Conservation (phyloP, 1,140 invertebrate genomes). For the Bactericera cockerelli region DNA sequence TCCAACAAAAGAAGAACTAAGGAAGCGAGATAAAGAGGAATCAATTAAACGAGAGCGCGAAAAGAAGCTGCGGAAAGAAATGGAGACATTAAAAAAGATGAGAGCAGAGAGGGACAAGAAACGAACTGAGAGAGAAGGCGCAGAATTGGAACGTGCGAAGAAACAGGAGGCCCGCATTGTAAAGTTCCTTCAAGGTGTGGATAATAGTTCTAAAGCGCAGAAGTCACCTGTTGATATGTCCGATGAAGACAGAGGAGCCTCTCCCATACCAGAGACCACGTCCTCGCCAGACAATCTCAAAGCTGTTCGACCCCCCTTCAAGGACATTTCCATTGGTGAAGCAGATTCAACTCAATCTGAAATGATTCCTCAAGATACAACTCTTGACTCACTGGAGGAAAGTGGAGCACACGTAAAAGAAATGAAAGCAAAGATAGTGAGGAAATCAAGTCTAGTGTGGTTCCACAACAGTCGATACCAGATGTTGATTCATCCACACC, state of each 20-base stretch:
- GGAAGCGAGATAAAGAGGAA: neutral
- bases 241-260: neutral
- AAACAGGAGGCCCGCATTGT: neutral
- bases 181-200: neutral
- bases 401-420: neutral
- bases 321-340: neutral
- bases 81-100: neutral
- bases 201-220: too few relatives aligned
- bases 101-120: neutral
- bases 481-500: neutral
- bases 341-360: conserved; percentile 5
- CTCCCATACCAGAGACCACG: neutral
- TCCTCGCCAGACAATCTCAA: neutral
- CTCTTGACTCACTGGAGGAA: neutral
- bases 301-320: neutral
- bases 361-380: neutral
- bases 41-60: neutral
- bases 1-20: neutral
- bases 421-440: neutral
- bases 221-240: neutral
- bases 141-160: neutral
- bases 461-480: neutral
- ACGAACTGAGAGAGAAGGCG: too few relatives aligned
- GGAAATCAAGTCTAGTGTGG: too few relatives aligned
- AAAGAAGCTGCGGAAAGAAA: neutral